Base-by-base conservation (phyloP, 2,113 vertebrate genomes). In the Spermophilus dauricus region DNA sequence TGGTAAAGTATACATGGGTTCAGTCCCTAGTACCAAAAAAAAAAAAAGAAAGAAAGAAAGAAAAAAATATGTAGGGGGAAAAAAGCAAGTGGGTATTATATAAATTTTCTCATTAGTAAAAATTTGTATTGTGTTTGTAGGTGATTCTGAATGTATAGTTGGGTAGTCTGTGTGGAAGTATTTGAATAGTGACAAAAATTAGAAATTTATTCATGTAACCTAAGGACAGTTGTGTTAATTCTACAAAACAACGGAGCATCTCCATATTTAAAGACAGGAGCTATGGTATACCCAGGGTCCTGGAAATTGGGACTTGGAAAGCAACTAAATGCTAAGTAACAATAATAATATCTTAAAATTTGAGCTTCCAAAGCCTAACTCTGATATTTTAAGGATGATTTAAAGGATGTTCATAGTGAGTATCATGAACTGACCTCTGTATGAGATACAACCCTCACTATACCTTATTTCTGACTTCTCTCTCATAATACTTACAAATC, bases 101-200 rank as follows among this genome's bases (percentile, higher is more conserved):
- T 45, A 58, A 34, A 65, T 69, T 91, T 83, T 86, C 37, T 96
- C 28, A 89, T 73, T 63, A 73, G 75, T 86, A 87, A 91, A 77
- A 82, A 63, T 56, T 13, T 48, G 6, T 39, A 3, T 48, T 93
- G 28, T 37, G 18, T 32, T 94, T 39, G 20, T 32, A 48, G 7
- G 89, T 67, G 73, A 34, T 86, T 77, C 42, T 86, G 61, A 48
- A 37, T 30, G 13, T 48, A 65, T 22, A 88, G 5, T 24, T 63
- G 14, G 80, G 4, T 61, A 51, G 37, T n/a, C 58, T 39, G 1
- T 67, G 20, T 48, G 63, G 30, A 28, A 34, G 9, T 82, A 58
- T 85, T 81, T 58, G 8, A 51, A 30, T 63, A 51, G 78, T 95
- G 67, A 28, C n/a, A 91, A 76, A 51, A 76, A 63, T 37, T 32